A percentile compares a stretch with the other conserved stretches of the same genome.
Conservation (phyloP, 2,888 invertebrate species). For the Zhuqinia jingwanae region DNA sequence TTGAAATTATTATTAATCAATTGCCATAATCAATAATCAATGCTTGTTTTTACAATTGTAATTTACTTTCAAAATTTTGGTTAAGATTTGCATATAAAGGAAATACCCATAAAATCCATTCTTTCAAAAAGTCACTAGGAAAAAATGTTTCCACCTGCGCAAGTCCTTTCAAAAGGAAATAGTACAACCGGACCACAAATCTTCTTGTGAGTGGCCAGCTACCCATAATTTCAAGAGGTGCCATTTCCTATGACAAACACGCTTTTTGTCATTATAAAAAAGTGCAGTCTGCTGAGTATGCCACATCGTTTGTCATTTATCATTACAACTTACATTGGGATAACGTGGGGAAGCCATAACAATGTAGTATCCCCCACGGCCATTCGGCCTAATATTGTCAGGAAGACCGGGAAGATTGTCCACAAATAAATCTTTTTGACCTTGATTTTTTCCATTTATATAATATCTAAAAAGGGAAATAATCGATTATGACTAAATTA, state of each 20-base stretch:
- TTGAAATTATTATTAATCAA: constrained; percentile 78
- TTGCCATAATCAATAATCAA: background rate
- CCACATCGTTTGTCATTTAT: no score
- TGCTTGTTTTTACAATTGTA: no score
- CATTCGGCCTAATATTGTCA: constrained; percentile 85
- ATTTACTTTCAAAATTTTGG: no score
- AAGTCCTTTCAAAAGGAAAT: constrained; percentile 20
- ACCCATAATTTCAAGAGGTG: constrained; percentile 47
- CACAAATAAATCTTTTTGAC: constrained; percentile 89
- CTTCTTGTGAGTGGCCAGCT: constrained; percentile 59
- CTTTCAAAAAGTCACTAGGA: constrained; percentile 84
- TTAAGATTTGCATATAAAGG: no score
- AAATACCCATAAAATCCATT: constrained; percentile 84
- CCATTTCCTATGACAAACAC: constrained; percentile 37
- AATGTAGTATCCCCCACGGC: constrained; percentile 87
- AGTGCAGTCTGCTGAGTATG: no score
- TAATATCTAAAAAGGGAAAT: constrained; percentile 83
- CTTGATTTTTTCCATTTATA: constrained; percentile 90
- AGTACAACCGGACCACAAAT: constrained; percentile 60
- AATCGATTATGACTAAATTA: background rate
- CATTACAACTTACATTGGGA: constrained; percentile 41
- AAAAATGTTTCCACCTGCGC: constrained; percentile 85
- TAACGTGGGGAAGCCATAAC: constrained; percentile 83
- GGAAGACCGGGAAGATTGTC: constrained; percentile 89
- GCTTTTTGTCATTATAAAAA: no score